phyloP scores from a whole-genome alignment of 2,113 vertebrate species.

The Montifringilla adamsi region DNA sequence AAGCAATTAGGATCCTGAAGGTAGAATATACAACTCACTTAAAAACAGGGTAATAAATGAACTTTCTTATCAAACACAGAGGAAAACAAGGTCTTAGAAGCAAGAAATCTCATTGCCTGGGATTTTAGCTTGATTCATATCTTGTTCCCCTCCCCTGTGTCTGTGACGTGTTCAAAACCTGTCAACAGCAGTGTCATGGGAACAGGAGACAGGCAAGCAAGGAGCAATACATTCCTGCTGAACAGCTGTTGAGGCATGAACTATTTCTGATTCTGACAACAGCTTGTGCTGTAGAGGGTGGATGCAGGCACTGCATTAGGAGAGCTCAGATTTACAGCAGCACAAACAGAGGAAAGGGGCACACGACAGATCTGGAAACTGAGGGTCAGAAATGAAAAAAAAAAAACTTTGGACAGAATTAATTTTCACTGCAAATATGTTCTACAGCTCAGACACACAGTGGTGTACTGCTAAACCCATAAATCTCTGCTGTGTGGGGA shows the following conservation, averaged over 20 bases:
- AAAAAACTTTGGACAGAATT: background rate
- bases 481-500: background rate
- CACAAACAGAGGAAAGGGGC: background rate
- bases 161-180: background rate
- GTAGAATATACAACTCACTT: conserved; percentile 14
- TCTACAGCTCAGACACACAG: background rate
- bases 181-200: background rate
- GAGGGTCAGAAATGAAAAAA: background rate
- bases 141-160: background rate
- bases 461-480: background rate
- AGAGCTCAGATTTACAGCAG: conserved; percentile 8
- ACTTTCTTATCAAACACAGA: background rate
- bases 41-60: background rate
- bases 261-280: background rate
- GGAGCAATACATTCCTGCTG: background rate
- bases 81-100: background rate
- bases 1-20: conserved; percentile 60
- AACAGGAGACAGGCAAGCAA: background rate
- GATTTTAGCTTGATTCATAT: conserved; percentile 4
- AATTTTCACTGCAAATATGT: background rate
- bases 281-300: background rate
- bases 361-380: background rate
- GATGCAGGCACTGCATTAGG: background rate
- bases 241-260: background rate
- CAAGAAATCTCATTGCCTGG: background rate